Evolutionary conservation across 1,140 invertebrate genomes (phyloP).

Genomic region (Mizuhopecten yessoensis): DNA sequence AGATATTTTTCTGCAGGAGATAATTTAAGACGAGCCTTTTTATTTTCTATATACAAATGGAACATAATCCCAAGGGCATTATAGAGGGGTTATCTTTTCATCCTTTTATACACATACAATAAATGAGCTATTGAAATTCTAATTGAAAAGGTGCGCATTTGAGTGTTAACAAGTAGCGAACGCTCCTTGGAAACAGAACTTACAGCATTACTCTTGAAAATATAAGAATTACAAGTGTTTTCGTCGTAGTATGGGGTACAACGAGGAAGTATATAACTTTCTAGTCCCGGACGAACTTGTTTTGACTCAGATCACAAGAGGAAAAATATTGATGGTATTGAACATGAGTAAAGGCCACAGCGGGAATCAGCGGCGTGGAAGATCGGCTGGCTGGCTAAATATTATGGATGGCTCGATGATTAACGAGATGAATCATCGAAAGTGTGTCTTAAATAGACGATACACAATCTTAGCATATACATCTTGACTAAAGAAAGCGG

Average conservation of each 20-base stretch:
- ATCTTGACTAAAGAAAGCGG: no score
- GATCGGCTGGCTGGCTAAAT: not conserved
- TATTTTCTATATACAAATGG: not conserved
- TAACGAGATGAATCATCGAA: not conserved
- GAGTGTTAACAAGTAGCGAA: not conserved
- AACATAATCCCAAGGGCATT: not conserved
- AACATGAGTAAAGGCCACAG: not conserved
- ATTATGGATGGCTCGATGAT: not conserved
- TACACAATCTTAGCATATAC: no score
- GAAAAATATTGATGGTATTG: not conserved
- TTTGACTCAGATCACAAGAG: not conserved
- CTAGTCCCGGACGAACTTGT: not conserved
- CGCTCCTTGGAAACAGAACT: not conserved
- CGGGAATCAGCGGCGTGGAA: no score
- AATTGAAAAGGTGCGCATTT: not conserved
- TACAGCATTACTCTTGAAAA: not conserved
- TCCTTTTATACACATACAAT: no score
- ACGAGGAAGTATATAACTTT: not conserved
- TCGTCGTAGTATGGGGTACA: not conserved
- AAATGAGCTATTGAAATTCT: no score
- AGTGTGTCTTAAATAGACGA: not conserved
- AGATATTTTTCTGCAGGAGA: not conserved
- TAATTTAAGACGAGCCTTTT: not conserved
- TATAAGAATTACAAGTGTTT: not conserved
- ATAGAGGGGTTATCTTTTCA: not conserved